Conservation (phyloP, 2,113 vertebrate genomes). For the Gasterosteus aculeatus region DNA sequence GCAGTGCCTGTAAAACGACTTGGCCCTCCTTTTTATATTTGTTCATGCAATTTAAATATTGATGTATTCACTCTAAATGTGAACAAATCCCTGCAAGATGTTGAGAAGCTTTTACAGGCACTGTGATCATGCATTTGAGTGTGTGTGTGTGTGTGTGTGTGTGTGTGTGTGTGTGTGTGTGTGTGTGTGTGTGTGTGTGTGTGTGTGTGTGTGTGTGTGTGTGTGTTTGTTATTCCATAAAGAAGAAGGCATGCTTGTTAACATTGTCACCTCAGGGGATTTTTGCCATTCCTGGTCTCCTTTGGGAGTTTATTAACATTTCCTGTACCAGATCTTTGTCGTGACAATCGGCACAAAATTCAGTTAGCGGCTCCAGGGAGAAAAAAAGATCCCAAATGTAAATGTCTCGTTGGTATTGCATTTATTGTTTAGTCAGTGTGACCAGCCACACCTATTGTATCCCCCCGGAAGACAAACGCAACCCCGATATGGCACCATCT, state of each 20-base stretch:
- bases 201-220: too few relatives aligned
- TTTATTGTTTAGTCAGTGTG: not conserved
- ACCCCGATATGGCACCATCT: not conserved
- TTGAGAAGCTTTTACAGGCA: not conserved
- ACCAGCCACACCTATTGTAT: constrained; percentile 1
- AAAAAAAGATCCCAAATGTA: not conserved
- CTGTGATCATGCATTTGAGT: constrained; percentile 1
- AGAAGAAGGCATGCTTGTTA: not conserved
- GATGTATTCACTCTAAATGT: not conserved
- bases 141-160: not conserved
- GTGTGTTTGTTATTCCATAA: not conserved
- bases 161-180: too few relatives aligned
- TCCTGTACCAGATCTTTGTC: constrained; percentile 20
- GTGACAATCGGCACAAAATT: constrained; percentile 5
- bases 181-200: too few relatives aligned
- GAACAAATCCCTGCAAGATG: not conserved
- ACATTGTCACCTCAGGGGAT: constrained; percentile 10
- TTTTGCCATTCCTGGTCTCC: constrained; percentile 28
- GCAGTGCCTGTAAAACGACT: not conserved
- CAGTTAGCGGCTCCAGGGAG: not conserved
- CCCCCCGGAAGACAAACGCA: constrained; percentile 13
- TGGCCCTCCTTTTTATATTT: not conserved
- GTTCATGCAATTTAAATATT: not conserved
- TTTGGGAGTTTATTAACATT: constrained; percentile 37
- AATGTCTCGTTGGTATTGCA: not conserved